Conservation (phyloP, 1,140 invertebrate genomes). For the Drosophila kohkoa region DNA sequence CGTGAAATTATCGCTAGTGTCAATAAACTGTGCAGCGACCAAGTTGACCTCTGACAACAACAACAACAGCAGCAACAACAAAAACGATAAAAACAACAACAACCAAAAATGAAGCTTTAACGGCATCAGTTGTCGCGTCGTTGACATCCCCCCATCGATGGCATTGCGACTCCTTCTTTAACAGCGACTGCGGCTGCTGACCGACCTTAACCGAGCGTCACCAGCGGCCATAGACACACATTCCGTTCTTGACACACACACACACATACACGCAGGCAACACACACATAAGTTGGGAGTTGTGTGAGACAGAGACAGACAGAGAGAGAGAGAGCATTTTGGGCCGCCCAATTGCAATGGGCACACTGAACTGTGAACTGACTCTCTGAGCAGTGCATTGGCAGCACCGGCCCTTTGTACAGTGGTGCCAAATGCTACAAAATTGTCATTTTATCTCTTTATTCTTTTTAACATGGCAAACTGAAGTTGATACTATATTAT, state of each 20-base stretch:
- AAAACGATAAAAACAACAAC: slow-evolving; percentile 10
- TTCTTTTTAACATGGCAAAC: no score
- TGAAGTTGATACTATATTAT: no score
- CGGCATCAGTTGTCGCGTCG: slow-evolving; percentile 28
- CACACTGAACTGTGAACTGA: no score
- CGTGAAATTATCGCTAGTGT: slow-evolving; percentile 44
- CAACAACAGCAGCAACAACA: neutral
- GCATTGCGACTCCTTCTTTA: no score
- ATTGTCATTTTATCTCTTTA: no score
- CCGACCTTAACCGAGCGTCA: slow-evolving; percentile 21
- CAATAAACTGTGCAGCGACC: slow-evolving; percentile 48
- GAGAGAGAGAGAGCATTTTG: no score
- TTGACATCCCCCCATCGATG: slow-evolving; percentile 10
- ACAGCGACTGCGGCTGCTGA: neutral
- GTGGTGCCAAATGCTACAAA: neutral
- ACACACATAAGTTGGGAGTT: neutral
- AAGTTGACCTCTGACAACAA: slow-evolving; percentile 31
- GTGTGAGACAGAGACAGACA: no score
- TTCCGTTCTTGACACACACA: slow-evolving; percentile 10
- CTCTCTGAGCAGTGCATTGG: no score
- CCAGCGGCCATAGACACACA: slow-evolving; percentile 54
- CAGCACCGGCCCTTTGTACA: no score
- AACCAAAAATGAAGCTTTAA: neutral
- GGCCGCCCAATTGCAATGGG: no score
- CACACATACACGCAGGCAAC: neutral